Evolutionary conservation across 2,888 invertebrate genomes (phyloP), one percentile per base, ranked within the genome.

Genomic region (Oligia latruncula): DNA sequence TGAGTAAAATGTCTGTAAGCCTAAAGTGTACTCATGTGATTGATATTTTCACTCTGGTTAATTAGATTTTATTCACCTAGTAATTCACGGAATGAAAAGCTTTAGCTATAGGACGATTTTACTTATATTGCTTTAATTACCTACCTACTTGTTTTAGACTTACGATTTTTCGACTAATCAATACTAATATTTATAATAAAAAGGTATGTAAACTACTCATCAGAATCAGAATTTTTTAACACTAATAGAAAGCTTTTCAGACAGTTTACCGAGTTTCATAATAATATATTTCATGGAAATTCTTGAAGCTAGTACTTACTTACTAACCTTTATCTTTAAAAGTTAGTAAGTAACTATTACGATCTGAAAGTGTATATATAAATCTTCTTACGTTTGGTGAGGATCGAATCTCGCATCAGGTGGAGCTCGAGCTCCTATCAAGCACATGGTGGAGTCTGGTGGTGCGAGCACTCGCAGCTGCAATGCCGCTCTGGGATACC

Each of bases 381-480:
- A 55, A 23, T 80, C 15, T 23, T 81, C 95, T 93, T 92, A 96
- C 96, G 92, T 88, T 81, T 95, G 95, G 83, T 96, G 96, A 35
- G 95, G 92, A 84, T 96, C 96, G 66, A 96, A 96, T 62, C 96
- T 95, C 8, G 97, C 94, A 81, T 97, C 97, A 52, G 96, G 95
- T 1, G 96, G 97, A 40, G 97, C 95, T 64, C 97, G 95, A 0
- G 98, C 97, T 5, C 98, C 98, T 23, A 98, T 97, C 67, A 98
- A 93, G 86, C 98, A 98, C 91, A 98, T 97, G 68, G 97, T 94
- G 5, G 97, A 97, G 78, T 97, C 97, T 0, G 97, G 96, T 60
- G 97, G 97, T 0, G 98, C 97, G 9, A 97, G 94, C 2, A 98
- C 97, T 82, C 97, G 96, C 1, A 98, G 93, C 89, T 97, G 97